Evolutionary conservation across 2,888 invertebrate genomes (phyloP).

Genomic region (Metalampra italica): DNA sequence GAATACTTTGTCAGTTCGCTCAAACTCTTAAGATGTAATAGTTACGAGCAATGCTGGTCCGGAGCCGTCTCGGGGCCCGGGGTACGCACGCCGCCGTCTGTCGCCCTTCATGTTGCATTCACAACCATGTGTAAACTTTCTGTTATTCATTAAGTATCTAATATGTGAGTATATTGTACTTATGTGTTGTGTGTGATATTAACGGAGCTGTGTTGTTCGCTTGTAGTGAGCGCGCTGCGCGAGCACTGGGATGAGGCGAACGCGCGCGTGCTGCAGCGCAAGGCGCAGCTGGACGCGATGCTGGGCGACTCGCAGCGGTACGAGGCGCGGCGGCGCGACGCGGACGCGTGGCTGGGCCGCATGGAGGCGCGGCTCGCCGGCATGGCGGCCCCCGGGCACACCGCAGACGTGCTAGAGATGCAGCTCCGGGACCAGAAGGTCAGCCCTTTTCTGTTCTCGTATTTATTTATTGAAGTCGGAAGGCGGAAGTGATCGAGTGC

Average conservation of each 20-base stretch:
- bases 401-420: slow-evolving; percentile 92
- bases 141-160: no score
- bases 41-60: no score
- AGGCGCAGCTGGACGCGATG: slow-evolving; percentile 94
- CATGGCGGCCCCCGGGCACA: slow-evolving; percentile 91
- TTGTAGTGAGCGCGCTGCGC: slow-evolving; percentile 87
- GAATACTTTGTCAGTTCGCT: no score
- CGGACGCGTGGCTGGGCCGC: slow-evolving; percentile 94
- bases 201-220: slow-evolving; percentile 25
- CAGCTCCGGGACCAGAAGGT: slow-evolving; percentile 96
- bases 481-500: no score
- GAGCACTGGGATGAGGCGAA: slow-evolving; percentile 97
- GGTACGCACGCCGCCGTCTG: no score
- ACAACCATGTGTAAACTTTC: no score
- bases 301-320: slow-evolving; percentile 94
- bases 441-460: slow-evolving; percentile 5
- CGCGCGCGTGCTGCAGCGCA: slow-evolving; percentile 84
- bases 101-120: no score
- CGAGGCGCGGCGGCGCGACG: slow-evolving; percentile 92
- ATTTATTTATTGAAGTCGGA: no score
- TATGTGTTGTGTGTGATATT: no score
- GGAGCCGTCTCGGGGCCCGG: no score
- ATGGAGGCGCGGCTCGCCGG: slow-evolving; percentile 92
- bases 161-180: no score
- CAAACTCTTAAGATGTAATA: no score